phyloP scores from a whole-genome alignment of 2,888 invertebrate genomes.

The Phortica okadai region DNA sequence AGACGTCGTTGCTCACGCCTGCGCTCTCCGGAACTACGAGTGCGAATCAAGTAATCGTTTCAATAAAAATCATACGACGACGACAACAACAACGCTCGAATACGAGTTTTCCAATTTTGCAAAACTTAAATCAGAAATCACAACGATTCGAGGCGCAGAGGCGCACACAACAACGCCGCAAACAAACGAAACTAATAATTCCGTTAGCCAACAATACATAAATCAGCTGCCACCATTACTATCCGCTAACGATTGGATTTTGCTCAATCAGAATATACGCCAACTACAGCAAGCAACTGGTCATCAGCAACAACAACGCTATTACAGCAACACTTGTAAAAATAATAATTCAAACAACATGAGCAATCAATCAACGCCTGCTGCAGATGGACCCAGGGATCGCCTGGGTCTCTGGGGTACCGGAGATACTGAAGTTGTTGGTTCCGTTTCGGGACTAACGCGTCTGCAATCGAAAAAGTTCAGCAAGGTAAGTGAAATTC shows the following conservation, averaged over 20 bases:
- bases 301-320: conserved; percentile 36
- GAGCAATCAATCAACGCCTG: conserved; percentile 37
- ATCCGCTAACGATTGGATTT: conserved; percentile 46
- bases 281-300: conserved; percentile 22
- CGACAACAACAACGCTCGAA: conserved; percentile 70
- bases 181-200: conserved; percentile 37
- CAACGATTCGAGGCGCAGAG: conserved; percentile 71
- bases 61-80: conserved; percentile 74
- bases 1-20: neutral
- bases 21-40: conserved; percentile 40
- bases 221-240: conserved; percentile 45
- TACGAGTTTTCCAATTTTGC: conserved; percentile 74
- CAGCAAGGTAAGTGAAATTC: conserved; percentile 71
- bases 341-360: conserved; percentile 35
- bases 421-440: conserved; percentile 71
- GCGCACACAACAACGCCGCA: conserved; percentile 52
- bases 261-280: conserved; percentile 49
- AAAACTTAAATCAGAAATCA: conserved; percentile 72
- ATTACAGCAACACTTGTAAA: conserved; percentile 39
- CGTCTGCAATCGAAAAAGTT: conserved; percentile 70
- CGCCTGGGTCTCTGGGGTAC: conserved; percentile 72
- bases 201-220: conserved; percentile 21
- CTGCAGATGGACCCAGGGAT: conserved; percentile 62
- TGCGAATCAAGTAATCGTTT: conserved; percentile 61
- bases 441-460: conserved; percentile 69